Evolutionary conservation across 2,888 invertebrate genomes (phyloP).

Genomic region (Mimas tiliae): DNA sequence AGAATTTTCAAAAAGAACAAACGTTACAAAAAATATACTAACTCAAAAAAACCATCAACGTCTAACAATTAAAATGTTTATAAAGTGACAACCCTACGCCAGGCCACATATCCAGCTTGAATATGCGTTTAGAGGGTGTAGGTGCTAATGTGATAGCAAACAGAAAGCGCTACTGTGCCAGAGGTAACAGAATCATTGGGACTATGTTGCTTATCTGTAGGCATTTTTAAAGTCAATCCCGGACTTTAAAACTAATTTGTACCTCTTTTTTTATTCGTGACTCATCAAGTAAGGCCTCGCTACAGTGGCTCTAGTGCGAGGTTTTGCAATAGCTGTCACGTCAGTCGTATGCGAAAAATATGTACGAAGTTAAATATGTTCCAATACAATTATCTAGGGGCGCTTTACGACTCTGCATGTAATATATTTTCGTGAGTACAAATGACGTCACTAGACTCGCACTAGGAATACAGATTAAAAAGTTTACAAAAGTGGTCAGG

Average conservation of each 20-base stretch:
- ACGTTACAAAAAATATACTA: not conserved
- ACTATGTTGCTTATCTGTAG: conserved; percentile 4
- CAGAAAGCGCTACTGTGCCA: conserved; percentile 55
- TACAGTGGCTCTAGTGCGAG: too few species aligned
- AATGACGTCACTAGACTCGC: too few species aligned
- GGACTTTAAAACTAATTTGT: not conserved
- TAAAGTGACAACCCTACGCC: conserved; percentile 22
- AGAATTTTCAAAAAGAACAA: too few species aligned
- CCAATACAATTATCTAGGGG: too few species aligned
- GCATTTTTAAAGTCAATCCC: not conserved
- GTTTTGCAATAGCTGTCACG: too few species aligned
- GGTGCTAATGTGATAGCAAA: conserved; percentile 67
- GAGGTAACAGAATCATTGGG: not conserved
- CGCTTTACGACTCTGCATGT: too few species aligned
- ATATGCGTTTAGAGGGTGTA: conserved; percentile 51
- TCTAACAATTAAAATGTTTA: not conserved
- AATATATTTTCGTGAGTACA: too few species aligned
- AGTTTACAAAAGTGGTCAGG: not conserved
- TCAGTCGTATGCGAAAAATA: too few species aligned
- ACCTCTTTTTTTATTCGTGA: not conserved
- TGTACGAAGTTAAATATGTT: too few species aligned
- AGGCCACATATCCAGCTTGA: conserved; percentile 31
- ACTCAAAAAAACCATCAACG: not conserved
- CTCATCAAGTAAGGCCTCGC: not conserved
- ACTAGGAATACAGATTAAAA: not conserved